phyloP scores from a whole-genome alignment of 2,797 vertebrate species.

The Eospalax fontanierii region DNA sequence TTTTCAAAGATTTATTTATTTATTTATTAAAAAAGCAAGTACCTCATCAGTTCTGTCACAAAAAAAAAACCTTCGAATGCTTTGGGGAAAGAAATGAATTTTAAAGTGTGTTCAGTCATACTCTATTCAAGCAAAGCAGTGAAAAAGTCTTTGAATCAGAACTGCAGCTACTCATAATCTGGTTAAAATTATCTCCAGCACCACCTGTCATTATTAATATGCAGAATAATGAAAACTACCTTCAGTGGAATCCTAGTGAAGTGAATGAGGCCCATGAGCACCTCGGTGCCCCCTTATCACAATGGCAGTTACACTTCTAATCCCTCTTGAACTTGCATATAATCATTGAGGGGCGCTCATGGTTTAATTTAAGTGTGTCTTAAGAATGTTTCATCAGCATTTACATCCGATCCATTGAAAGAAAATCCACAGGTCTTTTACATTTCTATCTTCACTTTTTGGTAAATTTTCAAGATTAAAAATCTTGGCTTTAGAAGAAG shows the following conservation, averaged over 20 bases:
- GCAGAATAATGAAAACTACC: constrained; percentile 80
- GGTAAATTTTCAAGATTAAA: constrained; percentile 67
- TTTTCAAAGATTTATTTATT: constrained; percentile 85
- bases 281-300: constrained; percentile 70
- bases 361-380: constrained; percentile 82
- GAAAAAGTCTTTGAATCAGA: constrained; percentile 86
- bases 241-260: constrained; percentile 65
- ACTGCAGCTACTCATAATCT: constrained; percentile 87
- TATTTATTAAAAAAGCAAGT: constrained; percentile 84
- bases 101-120: constrained; percentile 87
- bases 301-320: constrained; percentile 78
- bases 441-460: constrained; percentile 53
- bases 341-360: constrained; percentile 70
- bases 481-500: constrained; percentile 65
- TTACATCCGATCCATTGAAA: constrained; percentile 60
- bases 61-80: constrained; percentile 85
- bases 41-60: constrained; percentile 83
- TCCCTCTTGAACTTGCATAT: constrained; percentile 74
- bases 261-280: constrained; percentile 75
- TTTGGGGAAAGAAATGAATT: constrained; percentile 86
- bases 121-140: constrained; percentile 79
- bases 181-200: constrained; percentile 89
- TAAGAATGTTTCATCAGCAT: constrained; percentile 75
- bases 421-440: constrained; percentile 76
- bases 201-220: constrained; percentile 89